Percentiles rank a stretch among this genome's conserved stretches.
These are phyloP conservation scores for Microcebus ravelobensis DNA, from an alignment of 2,113 vertebrate species.

Conservation along the genomic window DNA sequence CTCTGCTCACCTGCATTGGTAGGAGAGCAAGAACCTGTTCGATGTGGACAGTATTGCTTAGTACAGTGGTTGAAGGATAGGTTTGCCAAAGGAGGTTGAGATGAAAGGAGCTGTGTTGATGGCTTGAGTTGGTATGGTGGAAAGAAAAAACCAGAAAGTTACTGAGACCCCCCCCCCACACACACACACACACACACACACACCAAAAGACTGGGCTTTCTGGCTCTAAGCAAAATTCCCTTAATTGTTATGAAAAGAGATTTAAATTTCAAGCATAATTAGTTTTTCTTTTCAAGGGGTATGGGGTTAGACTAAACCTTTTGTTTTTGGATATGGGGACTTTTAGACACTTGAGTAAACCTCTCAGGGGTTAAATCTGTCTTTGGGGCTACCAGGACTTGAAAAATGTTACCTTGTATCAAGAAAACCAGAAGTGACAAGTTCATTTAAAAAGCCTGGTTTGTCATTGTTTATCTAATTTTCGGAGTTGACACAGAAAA, in stretches of 20 bases:
- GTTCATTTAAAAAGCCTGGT: slow-evolving; percentile 91
- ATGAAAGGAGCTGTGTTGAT: neutral
- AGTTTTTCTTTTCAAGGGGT: slow-evolving; percentile 64
- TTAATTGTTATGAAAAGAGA: slow-evolving; percentile 70
- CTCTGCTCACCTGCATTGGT: neutral
- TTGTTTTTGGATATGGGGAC: slow-evolving; percentile 73
- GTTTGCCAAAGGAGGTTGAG: neutral
- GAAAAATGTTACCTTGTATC: slow-evolving; percentile 82
- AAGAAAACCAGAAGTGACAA: slow-evolving; percentile 92
- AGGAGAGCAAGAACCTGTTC: neutral
- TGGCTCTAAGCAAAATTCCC: slow-evolving; percentile 61
- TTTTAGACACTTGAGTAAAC: slow-evolving; percentile 67
- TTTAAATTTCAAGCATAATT: slow-evolving; percentile 72
- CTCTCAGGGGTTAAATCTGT: slow-evolving; percentile 84
- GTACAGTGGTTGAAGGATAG: neutral
- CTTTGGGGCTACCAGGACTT: slow-evolving; percentile 70
- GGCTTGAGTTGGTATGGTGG: neutral
- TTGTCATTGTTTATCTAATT: slow-evolving; percentile 93
- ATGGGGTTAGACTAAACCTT: slow-evolving; percentile 65
- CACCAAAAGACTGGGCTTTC: slow-evolving; percentile 41
- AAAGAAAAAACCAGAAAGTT: neutral
- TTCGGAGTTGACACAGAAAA: slow-evolving; percentile 89
- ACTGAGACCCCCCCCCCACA: neutral
- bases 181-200: too few relatives aligned
- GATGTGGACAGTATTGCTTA: neutral